These are phyloP conservation scores for Chloroclysta siterata DNA, from an alignment of 2,888 invertebrate genomes.

Conservation along the genomic window DNA sequence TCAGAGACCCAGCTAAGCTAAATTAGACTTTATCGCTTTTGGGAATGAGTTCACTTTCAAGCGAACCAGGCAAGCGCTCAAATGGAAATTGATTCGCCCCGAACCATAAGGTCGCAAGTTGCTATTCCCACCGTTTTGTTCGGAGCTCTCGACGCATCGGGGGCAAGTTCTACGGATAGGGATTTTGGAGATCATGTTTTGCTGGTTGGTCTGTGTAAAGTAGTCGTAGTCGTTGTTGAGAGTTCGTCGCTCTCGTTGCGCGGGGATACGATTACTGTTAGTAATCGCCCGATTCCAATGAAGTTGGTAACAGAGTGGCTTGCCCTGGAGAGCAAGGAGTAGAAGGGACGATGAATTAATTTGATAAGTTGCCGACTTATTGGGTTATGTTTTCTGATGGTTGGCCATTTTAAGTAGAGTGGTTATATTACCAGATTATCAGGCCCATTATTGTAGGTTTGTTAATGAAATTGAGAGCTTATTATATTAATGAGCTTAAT, in stretches of 20 bases:
- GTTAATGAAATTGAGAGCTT: background rate
- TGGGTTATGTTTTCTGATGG: constrained; percentile 1
- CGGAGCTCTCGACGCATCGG: constrained; percentile 40
- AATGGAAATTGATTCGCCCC: constrained; percentile 78
- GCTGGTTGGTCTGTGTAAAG: constrained; percentile 52
- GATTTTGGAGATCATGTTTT: constrained; percentile 48
- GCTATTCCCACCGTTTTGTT: constrained; percentile 38
- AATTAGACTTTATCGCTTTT: constrained; percentile 66
- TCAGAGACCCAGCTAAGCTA: constrained; percentile 58
- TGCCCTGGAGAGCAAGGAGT: constrained; percentile 49
- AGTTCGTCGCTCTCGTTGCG: constrained; percentile 62
- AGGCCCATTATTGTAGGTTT: background rate
- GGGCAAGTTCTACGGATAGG: constrained; percentile 37
- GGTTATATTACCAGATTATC: background rate
- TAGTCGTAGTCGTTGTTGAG: constrained; percentile 55
- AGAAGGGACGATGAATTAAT: constrained; percentile 42
- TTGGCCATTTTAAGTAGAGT: constrained; percentile 5
- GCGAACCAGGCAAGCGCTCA: constrained; percentile 54
- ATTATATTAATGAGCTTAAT: too few relatives aligned
- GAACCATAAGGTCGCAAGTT: constrained; percentile 70
- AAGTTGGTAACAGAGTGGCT: constrained; percentile 74
- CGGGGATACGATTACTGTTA: constrained; percentile 75
- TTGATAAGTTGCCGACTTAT: constrained; percentile 23
- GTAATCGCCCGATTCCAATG: constrained; percentile 81
- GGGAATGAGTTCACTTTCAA: constrained; percentile 55